Evolutionary conservation across 2,888 invertebrate species (phyloP).

Genomic region (Macrosoma leucophasiata): DNA sequence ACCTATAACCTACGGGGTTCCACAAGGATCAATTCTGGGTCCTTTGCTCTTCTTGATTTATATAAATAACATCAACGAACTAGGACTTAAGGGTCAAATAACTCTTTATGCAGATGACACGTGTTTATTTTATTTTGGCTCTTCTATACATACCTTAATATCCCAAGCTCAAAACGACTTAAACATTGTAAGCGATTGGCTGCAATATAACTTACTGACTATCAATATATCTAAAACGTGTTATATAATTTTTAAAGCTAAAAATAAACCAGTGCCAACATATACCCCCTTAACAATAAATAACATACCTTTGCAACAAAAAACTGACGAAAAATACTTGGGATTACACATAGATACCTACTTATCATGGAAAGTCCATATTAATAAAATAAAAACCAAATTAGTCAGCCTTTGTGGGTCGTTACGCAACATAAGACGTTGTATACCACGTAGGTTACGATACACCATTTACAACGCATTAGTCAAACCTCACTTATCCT

Average conservation of each 20-base stretch:
- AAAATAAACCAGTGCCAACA: constrained; percentile 8
- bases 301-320: constrained; percentile 3
- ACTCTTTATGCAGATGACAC: constrained; percentile 11
- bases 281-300: constrained; percentile 4
- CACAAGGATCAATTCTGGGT: constrained; percentile 17
- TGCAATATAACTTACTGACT: constrained; percentile 12
- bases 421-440: too few species aligned
- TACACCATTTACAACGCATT: too few species aligned
- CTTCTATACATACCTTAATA: constrained; percentile 1
- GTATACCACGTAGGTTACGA: too few species aligned
- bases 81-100: constrained; percentile 5
- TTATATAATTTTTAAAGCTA: constrained; percentile 9
- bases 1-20: constrained; percentile 9
- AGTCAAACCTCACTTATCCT: too few species aligned
- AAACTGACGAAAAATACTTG: not conserved
- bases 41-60: constrained; percentile 5
- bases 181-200: constrained; percentile 7
- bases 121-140: constrained; percentile 9
- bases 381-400: not conserved
- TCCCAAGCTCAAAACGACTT: constrained; percentile 7
- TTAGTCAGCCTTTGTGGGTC: too few species aligned
- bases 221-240: constrained; percentile 12
- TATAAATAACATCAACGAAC: constrained; percentile 1
- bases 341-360: too few species aligned
- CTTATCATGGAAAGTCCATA: too few species aligned